phyloP scores from a whole-genome alignment of 2,797 vertebrate genomes.

The Ateles fusciceps region DNA sequence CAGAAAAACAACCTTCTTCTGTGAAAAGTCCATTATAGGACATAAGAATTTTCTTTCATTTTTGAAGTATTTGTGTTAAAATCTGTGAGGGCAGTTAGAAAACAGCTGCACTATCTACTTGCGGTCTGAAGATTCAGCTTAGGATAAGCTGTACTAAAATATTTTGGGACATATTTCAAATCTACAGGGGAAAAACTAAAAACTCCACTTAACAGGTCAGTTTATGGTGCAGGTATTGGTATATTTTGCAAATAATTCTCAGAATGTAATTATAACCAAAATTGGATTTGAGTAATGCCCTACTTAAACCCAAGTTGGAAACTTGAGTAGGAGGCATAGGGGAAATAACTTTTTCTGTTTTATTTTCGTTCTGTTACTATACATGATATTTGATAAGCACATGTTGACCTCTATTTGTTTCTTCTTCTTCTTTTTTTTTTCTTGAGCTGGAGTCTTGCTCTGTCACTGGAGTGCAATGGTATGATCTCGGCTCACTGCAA shows the following conservation, averaged over 20 bases:
- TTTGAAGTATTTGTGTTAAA: background rate
- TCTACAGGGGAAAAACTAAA: background rate
- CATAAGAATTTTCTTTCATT: background rate
- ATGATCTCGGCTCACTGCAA: too few relatives aligned
- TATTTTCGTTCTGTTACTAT: background rate
- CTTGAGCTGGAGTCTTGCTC: too few relatives aligned
- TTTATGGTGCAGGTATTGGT: background rate
- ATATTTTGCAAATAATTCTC: background rate
- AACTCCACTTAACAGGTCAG: background rate
- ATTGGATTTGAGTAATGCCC: background rate
- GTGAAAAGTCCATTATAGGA: background rate
- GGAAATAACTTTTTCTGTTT: background rate
- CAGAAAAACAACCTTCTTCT: background rate
- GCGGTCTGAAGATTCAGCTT: background rate
- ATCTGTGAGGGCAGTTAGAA: background rate
- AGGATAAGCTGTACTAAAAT: background rate
- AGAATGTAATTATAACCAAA: background rate
- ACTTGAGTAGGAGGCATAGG: background rate
- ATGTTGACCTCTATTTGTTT: background rate
- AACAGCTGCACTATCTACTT: background rate
- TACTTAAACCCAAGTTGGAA: constrained; percentile 2
- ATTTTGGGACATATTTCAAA: background rate
- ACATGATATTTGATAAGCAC: background rate
- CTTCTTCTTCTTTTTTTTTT: background rate
- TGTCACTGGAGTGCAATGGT: too few relatives aligned